phyloP scores from a whole-genome alignment of 1,140 invertebrate species.

The Eulimnadia texana region DNA sequence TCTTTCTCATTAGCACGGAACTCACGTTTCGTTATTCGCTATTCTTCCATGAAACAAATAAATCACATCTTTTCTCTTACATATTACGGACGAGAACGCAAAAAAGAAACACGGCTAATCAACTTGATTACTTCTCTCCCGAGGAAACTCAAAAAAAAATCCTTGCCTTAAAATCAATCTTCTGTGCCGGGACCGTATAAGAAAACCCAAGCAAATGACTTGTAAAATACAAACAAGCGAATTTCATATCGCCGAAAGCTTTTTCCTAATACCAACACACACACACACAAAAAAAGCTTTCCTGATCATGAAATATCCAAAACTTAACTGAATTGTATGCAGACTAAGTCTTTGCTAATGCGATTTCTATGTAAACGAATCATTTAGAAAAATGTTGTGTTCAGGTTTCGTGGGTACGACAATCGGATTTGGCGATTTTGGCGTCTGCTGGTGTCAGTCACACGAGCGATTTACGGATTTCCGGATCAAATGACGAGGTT shows the following conservation, averaged over 20 bases:
- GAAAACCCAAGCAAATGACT: not conserved
- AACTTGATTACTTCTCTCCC: not conserved
- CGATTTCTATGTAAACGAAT: not conserved
- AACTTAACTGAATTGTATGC: not conserved
- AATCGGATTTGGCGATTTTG: constrained; percentile 54
- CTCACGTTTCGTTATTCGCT: not conserved
- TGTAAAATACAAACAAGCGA: not conserved
- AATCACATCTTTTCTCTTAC: too few relatives aligned
- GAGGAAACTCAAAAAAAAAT: not conserved
- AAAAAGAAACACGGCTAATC: not conserved
- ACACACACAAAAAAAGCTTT: too few relatives aligned
- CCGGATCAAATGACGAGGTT: constrained; percentile 26
- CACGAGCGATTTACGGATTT: constrained; percentile 53
- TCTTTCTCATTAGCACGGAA: not conserved
- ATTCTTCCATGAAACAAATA: too few relatives aligned
- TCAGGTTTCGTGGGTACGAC: constrained; percentile 63
- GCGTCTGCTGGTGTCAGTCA: constrained; percentile 50
- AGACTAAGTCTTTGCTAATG: not conserved
- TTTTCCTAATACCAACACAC: too few relatives aligned
- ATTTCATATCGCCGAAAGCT: too few relatives aligned
- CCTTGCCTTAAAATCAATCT: too few relatives aligned
- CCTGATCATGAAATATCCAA: too few relatives aligned
- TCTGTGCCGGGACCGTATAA: too few relatives aligned
- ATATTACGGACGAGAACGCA: not conserved
- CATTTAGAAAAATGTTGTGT: constrained; percentile 21